Conservation (phyloP, 2,888 invertebrate genomes). For the Drosophila affinis region DNA sequence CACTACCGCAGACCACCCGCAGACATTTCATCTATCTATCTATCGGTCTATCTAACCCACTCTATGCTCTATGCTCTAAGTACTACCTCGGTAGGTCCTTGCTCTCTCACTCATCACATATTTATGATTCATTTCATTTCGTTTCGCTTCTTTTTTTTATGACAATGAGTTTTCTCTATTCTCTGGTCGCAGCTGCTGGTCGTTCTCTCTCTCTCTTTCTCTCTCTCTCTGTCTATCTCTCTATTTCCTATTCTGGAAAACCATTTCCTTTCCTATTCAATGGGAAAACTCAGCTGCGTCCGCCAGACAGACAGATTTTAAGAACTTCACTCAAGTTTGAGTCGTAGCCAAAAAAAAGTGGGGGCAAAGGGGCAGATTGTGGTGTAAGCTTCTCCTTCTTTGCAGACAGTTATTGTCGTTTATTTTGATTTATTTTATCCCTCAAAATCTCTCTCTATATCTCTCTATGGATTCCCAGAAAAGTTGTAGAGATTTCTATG, state of each 20-base stretch:
- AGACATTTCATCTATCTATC: constrained; percentile 10
- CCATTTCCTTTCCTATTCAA: constrained; percentile 34
- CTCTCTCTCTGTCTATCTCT: neutral
- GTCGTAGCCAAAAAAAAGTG: constrained; percentile 8
- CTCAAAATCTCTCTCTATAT: neutral
- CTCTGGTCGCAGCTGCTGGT: constrained; percentile 29
- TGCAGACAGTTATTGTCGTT: neutral
- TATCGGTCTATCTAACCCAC: neutral
- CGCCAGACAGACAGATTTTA: constrained; percentile 26
- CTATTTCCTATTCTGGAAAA: constrained; percentile 19
- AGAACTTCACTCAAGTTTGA: constrained; percentile 13
- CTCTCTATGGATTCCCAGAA: too few relatives aligned
- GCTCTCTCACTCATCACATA: constrained; percentile 61
- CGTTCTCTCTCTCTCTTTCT: constrained; percentile 14
- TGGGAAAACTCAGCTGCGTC: constrained; percentile 31
- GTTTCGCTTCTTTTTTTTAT: constrained; percentile 52
- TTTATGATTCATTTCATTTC: constrained; percentile 68
- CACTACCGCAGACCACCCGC: neutral
- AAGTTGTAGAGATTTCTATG: too few relatives aligned
- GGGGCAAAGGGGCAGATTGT: neutral
- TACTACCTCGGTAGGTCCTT: neutral
- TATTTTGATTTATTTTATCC: neutral
- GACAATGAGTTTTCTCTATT: constrained; percentile 45
- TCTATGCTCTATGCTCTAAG: neutral
- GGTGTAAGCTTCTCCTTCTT: neutral